Evolutionary conservation across 2,797 vertebrate species (phyloP).

Genomic region (Clarias platycephalus): DNA sequence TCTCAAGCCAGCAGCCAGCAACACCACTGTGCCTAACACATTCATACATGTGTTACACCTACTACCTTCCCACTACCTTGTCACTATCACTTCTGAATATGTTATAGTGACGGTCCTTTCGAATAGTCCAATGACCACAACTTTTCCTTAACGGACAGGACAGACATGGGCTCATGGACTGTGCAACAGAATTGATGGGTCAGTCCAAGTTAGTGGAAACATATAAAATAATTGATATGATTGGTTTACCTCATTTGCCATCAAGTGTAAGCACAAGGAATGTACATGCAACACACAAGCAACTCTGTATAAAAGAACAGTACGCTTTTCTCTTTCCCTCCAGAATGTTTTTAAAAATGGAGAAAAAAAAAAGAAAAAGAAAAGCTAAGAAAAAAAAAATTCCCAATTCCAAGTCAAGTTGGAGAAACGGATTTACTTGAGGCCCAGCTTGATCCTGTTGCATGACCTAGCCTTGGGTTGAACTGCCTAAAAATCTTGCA

Average conservation of each 20-base stretch:
- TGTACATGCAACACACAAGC: background rate
- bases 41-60: conserved; percentile 22
- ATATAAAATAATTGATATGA: background rate
- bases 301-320: background rate
- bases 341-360: background rate
- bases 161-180: background rate
- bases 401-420: conserved; percentile 49
- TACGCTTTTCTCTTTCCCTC: too few species aligned
- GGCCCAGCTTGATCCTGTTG: conserved; percentile 49
- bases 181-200: too few species aligned
- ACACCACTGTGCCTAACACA: background rate
- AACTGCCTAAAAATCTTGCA: conserved; percentile 58
- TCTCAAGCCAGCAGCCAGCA: conserved; percentile 15
- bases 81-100: background rate
- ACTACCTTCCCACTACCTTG: conserved; percentile 15
- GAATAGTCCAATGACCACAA: background rate
- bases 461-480: conserved; percentile 64
- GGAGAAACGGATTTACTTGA: conserved; percentile 46
- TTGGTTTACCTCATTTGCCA: background rate
- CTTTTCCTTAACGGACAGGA: background rate
- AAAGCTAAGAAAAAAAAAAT: background rate
- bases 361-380: too few species aligned
- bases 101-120: background rate
- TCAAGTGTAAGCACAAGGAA: background rate
- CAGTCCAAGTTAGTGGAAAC: background rate